Conservation (phyloP, 2,888 invertebrate species). For the Amphipyra tragopoginis region DNA sequence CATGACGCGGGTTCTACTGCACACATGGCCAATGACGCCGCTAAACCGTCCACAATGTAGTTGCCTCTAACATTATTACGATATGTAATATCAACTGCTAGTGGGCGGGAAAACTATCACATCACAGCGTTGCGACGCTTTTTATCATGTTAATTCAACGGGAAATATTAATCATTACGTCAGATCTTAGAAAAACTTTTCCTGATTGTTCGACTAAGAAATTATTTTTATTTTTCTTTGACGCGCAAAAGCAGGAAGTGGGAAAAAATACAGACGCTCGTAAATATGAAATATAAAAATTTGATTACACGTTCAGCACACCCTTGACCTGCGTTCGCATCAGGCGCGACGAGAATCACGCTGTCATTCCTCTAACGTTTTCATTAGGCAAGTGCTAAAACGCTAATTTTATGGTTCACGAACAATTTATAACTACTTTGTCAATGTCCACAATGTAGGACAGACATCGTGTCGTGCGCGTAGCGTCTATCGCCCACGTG, state of each 20-base stretch:
- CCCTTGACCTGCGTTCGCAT: constrained; percentile 45
- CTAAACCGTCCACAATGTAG: constrained; percentile 48
- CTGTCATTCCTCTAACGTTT: constrained; percentile 39
- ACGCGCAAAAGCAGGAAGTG: constrained; percentile 28
- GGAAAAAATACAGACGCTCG: constrained; percentile 14
- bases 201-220: constrained; percentile 15
- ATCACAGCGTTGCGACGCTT: constrained; percentile 18
- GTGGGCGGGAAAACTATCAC: constrained; percentile 30
- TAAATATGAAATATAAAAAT: constrained; percentile 36
- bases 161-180: constrained; percentile 45
- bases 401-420: constrained; percentile 52
- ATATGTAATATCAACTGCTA: constrained; percentile 21
- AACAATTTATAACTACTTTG: constrained; percentile 63
- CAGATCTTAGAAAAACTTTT: constrained; percentile 28
- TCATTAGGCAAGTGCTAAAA: constrained; percentile 53
- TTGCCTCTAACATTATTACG: constrained; percentile 27
- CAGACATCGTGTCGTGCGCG: constrained; percentile 52
- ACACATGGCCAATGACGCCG: constrained; percentile 76
- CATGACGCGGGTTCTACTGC: constrained; percentile 59
- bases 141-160: constrained; percentile 24
- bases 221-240: constrained; percentile 15
- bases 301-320: constrained; percentile 10
- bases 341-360: constrained; percentile 22
- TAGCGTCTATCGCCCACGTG: constrained; percentile 60
- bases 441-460: constrained; percentile 64